phyloP scores from a whole-genome alignment of 2,888 invertebrate species.

The Pharmacophagus antenor region DNA sequence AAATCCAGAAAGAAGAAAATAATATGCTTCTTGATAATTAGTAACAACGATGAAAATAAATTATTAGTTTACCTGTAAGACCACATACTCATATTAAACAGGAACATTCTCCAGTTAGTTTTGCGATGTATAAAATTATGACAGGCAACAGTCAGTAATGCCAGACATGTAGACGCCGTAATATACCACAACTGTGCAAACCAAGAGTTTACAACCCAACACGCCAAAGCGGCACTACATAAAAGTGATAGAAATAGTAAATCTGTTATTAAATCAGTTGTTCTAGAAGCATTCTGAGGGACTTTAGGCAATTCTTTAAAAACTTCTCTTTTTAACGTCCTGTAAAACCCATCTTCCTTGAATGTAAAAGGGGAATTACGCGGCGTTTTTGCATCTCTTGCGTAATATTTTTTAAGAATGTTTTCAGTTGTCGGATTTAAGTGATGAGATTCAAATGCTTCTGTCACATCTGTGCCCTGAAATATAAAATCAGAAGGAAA shows the following conservation, averaged over 20 bases:
- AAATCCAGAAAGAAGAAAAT: too few species aligned
- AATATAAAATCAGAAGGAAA: conserved; percentile 29
- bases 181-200: conserved; percentile 53
- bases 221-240: conserved; percentile 46
- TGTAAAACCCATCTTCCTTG: conserved; percentile 87
- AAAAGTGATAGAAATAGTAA: conserved; percentile 57
- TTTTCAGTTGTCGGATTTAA: conserved; percentile 79
- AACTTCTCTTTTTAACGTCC: conserved; percentile 83
- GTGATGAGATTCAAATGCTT: conserved; percentile 89
- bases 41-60: neutral
- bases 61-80: conserved; percentile 78
- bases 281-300: conserved; percentile 53
- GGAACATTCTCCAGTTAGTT: conserved; percentile 89
- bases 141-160: conserved; percentile 81
- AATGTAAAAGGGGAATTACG: conserved; percentile 88
- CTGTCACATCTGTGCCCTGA: conserved; percentile 89
- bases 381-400: conserved; percentile 82
- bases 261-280: conserved; percentile 60
- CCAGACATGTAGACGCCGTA: conserved; percentile 79
- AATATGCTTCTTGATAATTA: neutral
- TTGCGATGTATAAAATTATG: conserved; percentile 90
- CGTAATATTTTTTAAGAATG: conserved; percentile 81
- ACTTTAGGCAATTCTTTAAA: conserved; percentile 79
- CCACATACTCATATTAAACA: conserved; percentile 85
- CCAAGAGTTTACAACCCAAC: conserved; percentile 45